These are phyloP conservation scores for Pristionchus pacificus DNA, from an alignment of 1,140 invertebrate genomes.

Conservation along the genomic window DNA sequence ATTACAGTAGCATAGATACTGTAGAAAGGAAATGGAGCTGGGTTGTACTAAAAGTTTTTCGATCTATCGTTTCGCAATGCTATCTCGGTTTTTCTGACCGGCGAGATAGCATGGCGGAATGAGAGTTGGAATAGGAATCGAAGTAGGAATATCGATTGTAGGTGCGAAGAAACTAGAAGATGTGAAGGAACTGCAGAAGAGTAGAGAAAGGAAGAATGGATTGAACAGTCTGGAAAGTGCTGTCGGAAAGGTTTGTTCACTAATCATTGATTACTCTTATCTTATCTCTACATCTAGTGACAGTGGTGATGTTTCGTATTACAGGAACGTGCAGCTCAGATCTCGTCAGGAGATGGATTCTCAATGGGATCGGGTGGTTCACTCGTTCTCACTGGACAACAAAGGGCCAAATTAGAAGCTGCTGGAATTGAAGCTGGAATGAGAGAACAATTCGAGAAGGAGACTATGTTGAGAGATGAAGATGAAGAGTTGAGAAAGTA, in stretches of 20 bases:
- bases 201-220: constrained; percentile 43
- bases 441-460: constrained; percentile 55
- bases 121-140: no score
- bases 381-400: constrained; percentile 37
- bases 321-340: constrained; percentile 45
- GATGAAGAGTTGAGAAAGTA: constrained; percentile 50
- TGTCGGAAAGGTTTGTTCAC: constrained; percentile 35
- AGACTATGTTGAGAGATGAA: constrained; percentile 52
- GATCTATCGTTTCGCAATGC: no score
- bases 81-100: no score
- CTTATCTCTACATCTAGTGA: constrained; percentile 38
- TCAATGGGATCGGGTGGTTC: constrained; percentile 36
- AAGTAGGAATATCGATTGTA: no score
- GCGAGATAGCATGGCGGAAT: no score
- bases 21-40: no score
- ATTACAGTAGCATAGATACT: no score
- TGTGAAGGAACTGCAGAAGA: constrained; percentile 47
- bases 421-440: constrained; percentile 53
- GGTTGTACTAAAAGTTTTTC: no score
- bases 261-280: constrained; percentile 16
- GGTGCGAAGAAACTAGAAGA: constrained; percentile 33
- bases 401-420: constrained; percentile 46
- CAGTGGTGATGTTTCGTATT: constrained; percentile 14
- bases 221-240: constrained; percentile 55
- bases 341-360: constrained; percentile 44